Percentiles rank a stretch among this genome's conserved stretches.
Conservation (phyloP, 2,113 vertebrate species). For the Asarcornis scutulata region DNA sequence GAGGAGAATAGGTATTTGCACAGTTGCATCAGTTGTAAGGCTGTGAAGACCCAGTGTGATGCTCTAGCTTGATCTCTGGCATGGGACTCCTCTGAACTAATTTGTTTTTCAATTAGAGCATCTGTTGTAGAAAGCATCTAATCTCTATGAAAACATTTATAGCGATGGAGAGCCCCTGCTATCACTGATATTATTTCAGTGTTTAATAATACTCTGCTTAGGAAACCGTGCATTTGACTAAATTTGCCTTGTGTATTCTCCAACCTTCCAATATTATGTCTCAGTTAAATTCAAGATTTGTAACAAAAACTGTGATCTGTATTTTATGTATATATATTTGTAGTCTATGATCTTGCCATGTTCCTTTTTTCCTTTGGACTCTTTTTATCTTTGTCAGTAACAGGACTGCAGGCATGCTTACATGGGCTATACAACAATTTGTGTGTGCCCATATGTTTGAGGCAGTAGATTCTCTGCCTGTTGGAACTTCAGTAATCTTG, state of each 20-base stretch:
- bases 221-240: not conserved
- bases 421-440: not conserved
- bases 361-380: not conserved
- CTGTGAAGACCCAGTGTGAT: not conserved
- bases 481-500: not conserved
- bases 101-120: not conserved
- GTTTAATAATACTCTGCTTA: not conserved
- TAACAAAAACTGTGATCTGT: not conserved
- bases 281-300: not conserved
- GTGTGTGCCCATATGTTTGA: not conserved
- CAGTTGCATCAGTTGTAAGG: not conserved
- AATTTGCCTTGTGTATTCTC: not conserved
- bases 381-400: not conserved
- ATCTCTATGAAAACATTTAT: not conserved
- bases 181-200: not conserved
- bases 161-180: not conserved
- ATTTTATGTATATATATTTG: not conserved
- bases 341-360: not conserved
- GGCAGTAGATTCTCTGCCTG: not conserved
- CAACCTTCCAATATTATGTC: not conserved
- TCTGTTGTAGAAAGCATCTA: not conserved
- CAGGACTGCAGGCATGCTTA: not conserved
- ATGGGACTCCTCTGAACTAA: not conserved
- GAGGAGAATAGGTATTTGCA: not conserved
- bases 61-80: not conserved